These are phyloP conservation scores for Premnoplex brunnescens DNA, from an alignment of 2,797 vertebrate genomes.

Conservation along the genomic window DNA sequence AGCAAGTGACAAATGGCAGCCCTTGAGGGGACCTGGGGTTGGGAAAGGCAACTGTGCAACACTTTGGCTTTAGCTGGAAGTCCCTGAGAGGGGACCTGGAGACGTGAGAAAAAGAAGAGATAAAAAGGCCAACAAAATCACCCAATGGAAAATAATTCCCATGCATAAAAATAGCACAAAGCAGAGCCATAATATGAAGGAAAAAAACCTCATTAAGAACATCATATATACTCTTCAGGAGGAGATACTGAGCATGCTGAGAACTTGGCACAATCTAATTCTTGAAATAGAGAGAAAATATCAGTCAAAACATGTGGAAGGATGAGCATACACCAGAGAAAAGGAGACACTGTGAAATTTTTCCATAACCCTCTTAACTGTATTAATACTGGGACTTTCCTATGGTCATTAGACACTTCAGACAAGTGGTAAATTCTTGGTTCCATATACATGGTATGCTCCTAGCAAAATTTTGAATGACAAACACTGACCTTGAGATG, in stretches of 20 bases:
- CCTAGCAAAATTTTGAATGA: background rate
- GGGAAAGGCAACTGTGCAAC: rapidly evolving
- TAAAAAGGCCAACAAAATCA: rapidly evolving
- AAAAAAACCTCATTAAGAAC: background rate
- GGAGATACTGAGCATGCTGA: background rate
- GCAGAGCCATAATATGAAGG: background rate
- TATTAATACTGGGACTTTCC: background rate
- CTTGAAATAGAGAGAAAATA: background rate
- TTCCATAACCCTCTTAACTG: background rate
- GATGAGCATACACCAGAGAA: background rate
- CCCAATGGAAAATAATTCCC: rapidly evolving
- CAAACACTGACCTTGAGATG: background rate
- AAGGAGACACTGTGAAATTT: background rate
- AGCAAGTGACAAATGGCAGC: background rate
- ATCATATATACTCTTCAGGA: background rate
- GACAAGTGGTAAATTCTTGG: background rate
- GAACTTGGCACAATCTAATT: background rate
- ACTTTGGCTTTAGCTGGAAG: background rate
- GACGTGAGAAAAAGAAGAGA: background rate
- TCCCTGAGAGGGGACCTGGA: background rate
- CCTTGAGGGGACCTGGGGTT: background rate
- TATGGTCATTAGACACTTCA: background rate
- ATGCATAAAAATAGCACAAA: background rate
- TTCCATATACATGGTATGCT: background rate
- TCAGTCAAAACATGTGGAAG: background rate